Conservation (phyloP, 2,113 vertebrate species). For the Xenopus borealis region DNA sequence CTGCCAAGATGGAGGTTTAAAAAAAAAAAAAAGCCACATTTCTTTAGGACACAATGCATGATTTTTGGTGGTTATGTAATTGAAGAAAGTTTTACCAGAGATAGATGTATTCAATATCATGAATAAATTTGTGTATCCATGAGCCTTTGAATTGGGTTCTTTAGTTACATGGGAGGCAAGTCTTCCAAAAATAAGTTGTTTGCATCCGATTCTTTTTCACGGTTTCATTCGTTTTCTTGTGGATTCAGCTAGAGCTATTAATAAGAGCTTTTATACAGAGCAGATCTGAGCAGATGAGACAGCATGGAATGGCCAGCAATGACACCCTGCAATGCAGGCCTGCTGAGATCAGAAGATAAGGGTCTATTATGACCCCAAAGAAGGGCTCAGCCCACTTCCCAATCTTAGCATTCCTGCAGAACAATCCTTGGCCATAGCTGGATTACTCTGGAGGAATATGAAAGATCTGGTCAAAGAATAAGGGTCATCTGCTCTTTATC, state of each 20-base stretch:
- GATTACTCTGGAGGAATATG: slow-evolving; percentile 86
- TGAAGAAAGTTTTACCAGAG: too few species aligned
- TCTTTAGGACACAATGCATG: too few species aligned
- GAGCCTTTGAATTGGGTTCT: too few species aligned
- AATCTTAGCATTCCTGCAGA: slow-evolving; percentile 85
- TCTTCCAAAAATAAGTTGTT: too few species aligned
- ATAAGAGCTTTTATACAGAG: background rate
- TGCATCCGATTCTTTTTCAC: too few species aligned
- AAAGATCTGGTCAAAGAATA: slow-evolving; percentile 88
- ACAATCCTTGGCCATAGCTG: slow-evolving; percentile 84
- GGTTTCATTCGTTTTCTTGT: too few species aligned
- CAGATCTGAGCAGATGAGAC: slow-evolving; percentile 68
- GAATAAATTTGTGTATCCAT: too few species aligned
- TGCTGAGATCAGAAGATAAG: slow-evolving; percentile 63
- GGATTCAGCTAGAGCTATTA: background rate
- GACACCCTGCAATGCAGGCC: slow-evolving; percentile 4
- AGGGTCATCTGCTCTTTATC: slow-evolving; percentile 96
- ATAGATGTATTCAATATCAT: too few species aligned
- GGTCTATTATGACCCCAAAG: slow-evolving; percentile 71
- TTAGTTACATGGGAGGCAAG: too few species aligned
- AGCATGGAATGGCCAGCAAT: slow-evolving; percentile 55
- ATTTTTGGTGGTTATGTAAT: too few species aligned
- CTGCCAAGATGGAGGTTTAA: too few species aligned
- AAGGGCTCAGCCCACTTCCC: slow-evolving; percentile 67
- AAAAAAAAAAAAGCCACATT: too few species aligned